Conservation (phyloP, 1,140 invertebrate genomes). For the Arctopsyche grandis region DNA sequence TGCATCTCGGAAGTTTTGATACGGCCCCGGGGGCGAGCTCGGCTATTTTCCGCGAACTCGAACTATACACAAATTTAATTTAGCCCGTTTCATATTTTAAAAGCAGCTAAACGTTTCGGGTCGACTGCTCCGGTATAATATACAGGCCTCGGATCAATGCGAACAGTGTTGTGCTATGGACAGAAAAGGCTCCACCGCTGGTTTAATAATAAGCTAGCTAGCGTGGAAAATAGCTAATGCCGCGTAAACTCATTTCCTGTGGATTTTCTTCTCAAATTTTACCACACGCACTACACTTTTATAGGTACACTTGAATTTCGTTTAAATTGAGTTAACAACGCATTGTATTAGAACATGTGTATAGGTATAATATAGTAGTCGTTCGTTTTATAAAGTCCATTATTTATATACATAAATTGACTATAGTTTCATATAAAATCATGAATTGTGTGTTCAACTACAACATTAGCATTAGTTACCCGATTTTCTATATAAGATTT, state of each 20-base stretch:
- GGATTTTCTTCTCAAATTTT: slow-evolving; percentile 35
- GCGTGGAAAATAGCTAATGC: slow-evolving; percentile 19
- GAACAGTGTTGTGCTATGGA: neutral
- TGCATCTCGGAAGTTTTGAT: slow-evolving; percentile 7
- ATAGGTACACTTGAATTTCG: no score
- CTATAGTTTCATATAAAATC: no score
- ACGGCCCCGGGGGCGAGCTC: neutral
- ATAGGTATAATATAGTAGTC: no score
- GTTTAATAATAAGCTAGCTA: slow-evolving; percentile 34
- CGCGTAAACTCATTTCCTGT: slow-evolving; percentile 35
- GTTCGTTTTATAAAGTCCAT: no score
- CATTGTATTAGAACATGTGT: no score
- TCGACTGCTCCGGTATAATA: neutral
- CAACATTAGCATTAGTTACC: no score
- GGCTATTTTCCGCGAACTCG: neutral
- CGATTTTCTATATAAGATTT: no score
- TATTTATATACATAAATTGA: no score
- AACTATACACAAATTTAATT: slow-evolving; percentile 21
- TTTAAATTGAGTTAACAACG: no score
- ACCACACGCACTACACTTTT: neutral
- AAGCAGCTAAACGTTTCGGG: neutral
- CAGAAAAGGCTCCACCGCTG: slow-evolving; percentile 8
- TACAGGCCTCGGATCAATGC: neutral
- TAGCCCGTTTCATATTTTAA: slow-evolving; percentile 11
- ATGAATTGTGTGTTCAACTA: no score